Evolutionary conservation across 2,113 vertebrate genomes (phyloP), one percentile per base, ranked within the genome.

Genomic region (Chaenocephalus aceratus): DNA sequence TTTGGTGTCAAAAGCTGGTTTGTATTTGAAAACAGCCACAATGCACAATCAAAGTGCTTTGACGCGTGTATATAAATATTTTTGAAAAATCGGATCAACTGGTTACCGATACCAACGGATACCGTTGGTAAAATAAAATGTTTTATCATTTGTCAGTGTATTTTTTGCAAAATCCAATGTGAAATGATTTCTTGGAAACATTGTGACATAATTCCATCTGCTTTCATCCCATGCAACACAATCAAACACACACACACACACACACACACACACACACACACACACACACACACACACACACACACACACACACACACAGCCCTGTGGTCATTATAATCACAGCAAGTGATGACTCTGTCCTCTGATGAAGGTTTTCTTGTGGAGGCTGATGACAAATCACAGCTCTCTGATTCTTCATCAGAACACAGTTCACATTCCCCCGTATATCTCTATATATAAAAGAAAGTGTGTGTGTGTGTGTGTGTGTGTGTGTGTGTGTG

Each of bases 341-440:
- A 83, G 82, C 83, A 85, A 89, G 85, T 87, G 89, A 91, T 89
- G 91, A 82, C 72, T 89, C 86, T 87, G 93, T 86, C 90, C 87
- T 92, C 83, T 92, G 89, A 94, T 94, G 85, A 93, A 92, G 88
- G 90, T 90, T 82, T 91, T 94, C 84, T 87, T 87, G 82, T 91
- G 80, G 82, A 78, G 77, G 79, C 82, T 88, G 89, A 91, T 91
- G 87, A 90, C 89, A 90, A 93, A 94, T 93, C 91, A 89, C 83
- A 90, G 84, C 82, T 83, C 79, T 77, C 80, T 86, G 84, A 90
- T 78, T 89, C 81, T 65, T 89, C 72, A 89, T 86, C 84, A 88
- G 87, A 78, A 59, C 87, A 86, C 84, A 83, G 66, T 70, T 86
- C 74, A 82, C 84, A 87, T 74, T 79, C 46, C 23, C 5, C 15